Evolutionary conservation across 2,113 vertebrate species (phyloP).

Genomic region (Oenanthe melanoleuca): DNA sequence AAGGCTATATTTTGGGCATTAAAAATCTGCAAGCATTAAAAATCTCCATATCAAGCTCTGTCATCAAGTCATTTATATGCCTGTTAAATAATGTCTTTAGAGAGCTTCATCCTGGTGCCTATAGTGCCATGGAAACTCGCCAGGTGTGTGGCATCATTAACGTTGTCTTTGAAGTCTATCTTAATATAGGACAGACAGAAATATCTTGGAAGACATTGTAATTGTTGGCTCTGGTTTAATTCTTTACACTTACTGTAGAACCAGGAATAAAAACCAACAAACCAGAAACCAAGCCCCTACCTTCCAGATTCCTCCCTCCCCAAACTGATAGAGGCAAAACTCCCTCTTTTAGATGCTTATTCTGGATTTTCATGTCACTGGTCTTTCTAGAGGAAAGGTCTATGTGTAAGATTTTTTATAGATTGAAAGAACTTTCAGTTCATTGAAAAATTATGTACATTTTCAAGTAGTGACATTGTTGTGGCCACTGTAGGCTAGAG

Average conservation of each 20-base stretch:
- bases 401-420: neutral
- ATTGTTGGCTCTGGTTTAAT: neutral
- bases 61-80: neutral
- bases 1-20: neutral
- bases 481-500: neutral
- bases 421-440: neutral
- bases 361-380: neutral
- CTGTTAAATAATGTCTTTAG: neutral
- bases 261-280: neutral
- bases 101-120: neutral
- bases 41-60: neutral
- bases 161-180: neutral
- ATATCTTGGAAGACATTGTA: neutral
- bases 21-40: neutral
- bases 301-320: fast-evolving
- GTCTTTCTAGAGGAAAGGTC: neutral
- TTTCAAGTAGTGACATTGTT: neutral
- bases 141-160: neutral
- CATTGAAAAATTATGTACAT: neutral
- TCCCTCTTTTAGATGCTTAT: neutral
- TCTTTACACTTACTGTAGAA: neutral
- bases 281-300: neutral
- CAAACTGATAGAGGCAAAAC: neutral
- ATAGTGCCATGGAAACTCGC: neutral
- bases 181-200: neutral